phyloP scores from a whole-genome alignment of 2,797 vertebrate species.

The Phrynocephalus vlangalii region DNA sequence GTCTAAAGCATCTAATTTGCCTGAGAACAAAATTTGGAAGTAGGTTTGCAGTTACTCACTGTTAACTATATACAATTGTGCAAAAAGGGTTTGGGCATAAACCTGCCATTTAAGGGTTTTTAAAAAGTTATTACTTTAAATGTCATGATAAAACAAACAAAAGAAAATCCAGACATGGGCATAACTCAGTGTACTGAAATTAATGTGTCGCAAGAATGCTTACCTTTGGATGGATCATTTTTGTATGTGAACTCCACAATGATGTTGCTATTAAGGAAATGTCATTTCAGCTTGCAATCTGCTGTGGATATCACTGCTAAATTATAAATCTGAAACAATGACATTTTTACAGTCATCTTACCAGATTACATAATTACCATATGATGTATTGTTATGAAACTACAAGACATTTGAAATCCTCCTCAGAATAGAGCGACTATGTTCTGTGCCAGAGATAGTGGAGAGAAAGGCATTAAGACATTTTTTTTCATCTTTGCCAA shows the following conservation, averaged over 20 bases:
- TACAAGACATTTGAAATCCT: background rate
- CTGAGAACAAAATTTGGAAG: background rate
- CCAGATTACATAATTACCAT: background rate
- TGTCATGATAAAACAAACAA: background rate
- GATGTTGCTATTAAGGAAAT: background rate
- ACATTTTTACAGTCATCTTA: background rate
- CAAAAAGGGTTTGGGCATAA: background rate
- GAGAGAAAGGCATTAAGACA: background rate
- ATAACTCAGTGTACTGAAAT: background rate
- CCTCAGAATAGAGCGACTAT: background rate
- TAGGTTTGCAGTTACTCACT: background rate
- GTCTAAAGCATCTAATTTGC: background rate
- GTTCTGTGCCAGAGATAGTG: background rate
- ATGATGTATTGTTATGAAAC: conserved; percentile 12
- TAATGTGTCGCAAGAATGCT: background rate
- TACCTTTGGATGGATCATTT: background rate
- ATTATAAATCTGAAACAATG: background rate
- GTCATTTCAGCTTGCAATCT: background rate
- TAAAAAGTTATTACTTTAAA: background rate
- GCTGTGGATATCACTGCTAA: background rate
- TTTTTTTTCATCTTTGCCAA: background rate
- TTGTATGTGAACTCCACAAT: background rate
- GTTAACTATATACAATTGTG: background rate
- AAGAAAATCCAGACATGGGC: background rate
- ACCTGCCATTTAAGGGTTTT: background rate